Evolutionary conservation across 1,140 invertebrate species (phyloP), one percentile per base, ranked within the genome.

Genomic region (Andricus grossulariae): DNA sequence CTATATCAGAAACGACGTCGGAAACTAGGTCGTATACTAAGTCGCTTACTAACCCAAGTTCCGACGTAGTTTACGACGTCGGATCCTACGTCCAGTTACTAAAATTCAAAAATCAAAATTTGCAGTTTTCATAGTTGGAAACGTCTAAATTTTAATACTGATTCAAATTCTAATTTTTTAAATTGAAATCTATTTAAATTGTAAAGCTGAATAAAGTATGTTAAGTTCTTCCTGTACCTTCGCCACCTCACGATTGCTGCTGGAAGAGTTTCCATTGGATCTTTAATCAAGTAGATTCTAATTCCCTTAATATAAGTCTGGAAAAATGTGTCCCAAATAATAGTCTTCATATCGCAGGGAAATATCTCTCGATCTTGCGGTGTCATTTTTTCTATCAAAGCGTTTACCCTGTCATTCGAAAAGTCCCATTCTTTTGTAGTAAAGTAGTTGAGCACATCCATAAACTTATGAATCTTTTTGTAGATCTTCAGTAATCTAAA

Each of bases 381-480:
- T 6, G 93, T 91, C 55, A 97, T 85, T 21, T 93, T 93, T 1
- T 88, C 84, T 84, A 94, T 92, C 72, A 98, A 88, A n/a, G 85
- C 82, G 15, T 92, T 87, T 0, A 95, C 87, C 66, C 93, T 94
- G 12, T 92, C 89, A 81, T 95, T 95, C 0, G 88, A 87, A 85
- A 96, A 97, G 6, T 89, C 88, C 95, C 95, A 96, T 76, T 95
- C 92, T 81, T 93, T 92, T 0, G 92, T 94, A 3, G 95, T 94
- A 84, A 97, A 97, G 83, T 95, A 96, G 83, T 95, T 94, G 1
- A 97, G 87, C 4, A 94, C 94, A 11, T 93, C 92, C 66, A 95
- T 93, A 15, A 96, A 93, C 83, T 93, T 94, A 81, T 94, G 93
- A 66, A 96, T 92, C 83, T 94, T 95, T 13, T 93, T 92, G 86